Conservation (phyloP, 2,888 invertebrate genomes). For the Epicampocera succincta region DNA sequence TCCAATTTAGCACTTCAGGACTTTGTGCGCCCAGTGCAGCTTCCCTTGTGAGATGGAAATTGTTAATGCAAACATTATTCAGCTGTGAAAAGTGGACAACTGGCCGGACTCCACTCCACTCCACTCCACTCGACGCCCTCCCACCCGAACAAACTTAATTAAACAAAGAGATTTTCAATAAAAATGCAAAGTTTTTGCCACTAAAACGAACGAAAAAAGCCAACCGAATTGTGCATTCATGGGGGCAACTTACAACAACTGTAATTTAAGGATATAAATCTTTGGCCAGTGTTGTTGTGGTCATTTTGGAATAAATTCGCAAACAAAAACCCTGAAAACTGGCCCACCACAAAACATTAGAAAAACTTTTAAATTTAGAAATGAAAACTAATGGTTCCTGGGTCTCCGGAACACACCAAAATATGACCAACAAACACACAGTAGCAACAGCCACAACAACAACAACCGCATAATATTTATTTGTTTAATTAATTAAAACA, state of each 20-base stretch:
- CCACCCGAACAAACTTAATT: slow-evolving; percentile 54
- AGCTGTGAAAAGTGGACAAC: too few relatives aligned
- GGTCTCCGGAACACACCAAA: slow-evolving; percentile 20
- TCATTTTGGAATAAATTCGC: slow-evolving; percentile 65
- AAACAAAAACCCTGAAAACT: slow-evolving; percentile 15
- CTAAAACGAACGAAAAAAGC: too few relatives aligned
- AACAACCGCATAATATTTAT: slow-evolving; percentile 18
- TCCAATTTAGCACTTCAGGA: too few relatives aligned
- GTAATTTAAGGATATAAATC: slow-evolving; percentile 65
- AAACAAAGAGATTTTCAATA: slow-evolving; percentile 58
- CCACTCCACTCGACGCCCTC: neutral
- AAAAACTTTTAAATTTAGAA: slow-evolving; percentile 18
- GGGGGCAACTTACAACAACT: slow-evolving; percentile 39
- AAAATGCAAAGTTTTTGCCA: slow-evolving; percentile 18
- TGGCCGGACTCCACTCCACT: too few relatives aligned
- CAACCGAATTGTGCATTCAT: slow-evolving; percentile 57
- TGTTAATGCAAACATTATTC: too few relatives aligned
- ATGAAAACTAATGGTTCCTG: slow-evolving; percentile 42
- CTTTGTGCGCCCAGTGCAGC: too few relatives aligned
- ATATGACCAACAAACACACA: slow-evolving; percentile 19
- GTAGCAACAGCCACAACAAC: slow-evolving; percentile 7
- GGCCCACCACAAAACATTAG: neutral
- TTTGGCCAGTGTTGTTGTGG: slow-evolving; percentile 65
- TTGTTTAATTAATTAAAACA: slow-evolving; percentile 67
- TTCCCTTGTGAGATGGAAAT: too few relatives aligned